Evolutionary conservation across 1,140 invertebrate species (phyloP), one percentile per base, ranked within the genome.

Genomic region (Medauroidea extradentata): DNA sequence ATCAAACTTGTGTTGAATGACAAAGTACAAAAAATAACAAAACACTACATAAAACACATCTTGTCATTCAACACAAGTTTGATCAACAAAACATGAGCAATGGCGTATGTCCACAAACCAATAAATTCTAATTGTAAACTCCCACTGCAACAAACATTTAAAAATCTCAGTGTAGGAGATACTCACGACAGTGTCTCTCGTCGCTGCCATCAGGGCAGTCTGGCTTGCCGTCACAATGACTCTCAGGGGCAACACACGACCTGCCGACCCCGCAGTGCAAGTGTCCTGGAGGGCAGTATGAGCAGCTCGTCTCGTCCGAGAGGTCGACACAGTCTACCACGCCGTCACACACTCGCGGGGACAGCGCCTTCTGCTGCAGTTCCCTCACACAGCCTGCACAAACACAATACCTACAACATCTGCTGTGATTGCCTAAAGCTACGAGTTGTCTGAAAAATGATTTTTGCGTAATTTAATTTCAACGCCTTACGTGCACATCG

Each of bases 131-230:
- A n/a, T n/a, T n/a, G n/a, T n/a, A n/a, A n/a, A n/a, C n/a, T n/a
- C n/a, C 86, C 54, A 94, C 90, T 93, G 63, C 8, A 69, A 65
- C 53, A 61, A 56, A 54, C 60, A 52, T n/a, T n/a, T n/a, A n/a
- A n/a, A n/a, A n/a, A n/a, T n/a, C n/a, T n/a, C n/a, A n/a, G n/a
- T n/a, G 44, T 4, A 25, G 18, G 44, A 11, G 18, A n/a, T 8
- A 83, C 88, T 87, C 76, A 92, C 90, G 76, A 67, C 93, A 94
- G 65, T 86, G 85, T 67, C 85, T 82, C 71, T 95, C 93, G 64
- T 95, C 92, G 61, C 87, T 88, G 13, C 88, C 90, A 71, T 93
- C 90, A 0, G 88, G 84, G 69, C 93, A 95, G 71, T 95, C 90
- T 0, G 81, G 75, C 48, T 85, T 83, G 39, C 90, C 91, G 70